phyloP scores from a whole-genome alignment of 2,888 invertebrate species.

The Xylophagus ater region DNA sequence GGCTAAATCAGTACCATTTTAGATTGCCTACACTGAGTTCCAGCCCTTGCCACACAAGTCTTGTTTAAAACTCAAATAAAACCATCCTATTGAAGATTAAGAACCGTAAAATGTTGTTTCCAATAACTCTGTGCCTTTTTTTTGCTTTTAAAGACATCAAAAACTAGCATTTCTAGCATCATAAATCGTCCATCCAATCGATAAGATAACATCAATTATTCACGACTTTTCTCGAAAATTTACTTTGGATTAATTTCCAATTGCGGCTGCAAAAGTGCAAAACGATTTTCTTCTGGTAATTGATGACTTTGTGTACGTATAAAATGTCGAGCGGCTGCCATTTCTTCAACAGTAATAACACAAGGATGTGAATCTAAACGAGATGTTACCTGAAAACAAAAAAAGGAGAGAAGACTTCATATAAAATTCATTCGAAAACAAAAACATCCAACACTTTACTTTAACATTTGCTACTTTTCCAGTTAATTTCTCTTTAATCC shows the following conservation, averaged over 20 bases:
- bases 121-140: no score
- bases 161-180: no score
- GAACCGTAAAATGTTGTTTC: no score
- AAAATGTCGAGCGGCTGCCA: conserved; percentile 94
- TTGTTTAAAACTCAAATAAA: no score
- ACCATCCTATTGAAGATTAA: no score
- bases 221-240: conserved; percentile 25
- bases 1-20: no score
- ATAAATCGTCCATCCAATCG: no score
- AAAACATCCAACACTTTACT: conserved; percentile 32
- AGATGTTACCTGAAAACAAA: conserved; percentile 46
- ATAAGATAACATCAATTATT: no score
- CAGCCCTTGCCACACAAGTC: no score
- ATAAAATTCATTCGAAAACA: not conserved
- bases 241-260: conserved; percentile 90
- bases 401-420: not conserved
- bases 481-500: conserved; percentile 63
- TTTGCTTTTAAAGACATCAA: no score
- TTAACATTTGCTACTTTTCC: conserved; percentile 75
- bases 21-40: no score
- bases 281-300: conserved; percentile 73
- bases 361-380: conserved; percentile 85
- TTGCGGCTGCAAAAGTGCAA: conserved; percentile 77
- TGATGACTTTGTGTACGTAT: conserved; percentile 77
- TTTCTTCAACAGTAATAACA: conserved; percentile 89